Evolutionary conservation across 2,113 vertebrate genomes (phyloP).

Genomic region (Neotragus pygmaeus): DNA sequence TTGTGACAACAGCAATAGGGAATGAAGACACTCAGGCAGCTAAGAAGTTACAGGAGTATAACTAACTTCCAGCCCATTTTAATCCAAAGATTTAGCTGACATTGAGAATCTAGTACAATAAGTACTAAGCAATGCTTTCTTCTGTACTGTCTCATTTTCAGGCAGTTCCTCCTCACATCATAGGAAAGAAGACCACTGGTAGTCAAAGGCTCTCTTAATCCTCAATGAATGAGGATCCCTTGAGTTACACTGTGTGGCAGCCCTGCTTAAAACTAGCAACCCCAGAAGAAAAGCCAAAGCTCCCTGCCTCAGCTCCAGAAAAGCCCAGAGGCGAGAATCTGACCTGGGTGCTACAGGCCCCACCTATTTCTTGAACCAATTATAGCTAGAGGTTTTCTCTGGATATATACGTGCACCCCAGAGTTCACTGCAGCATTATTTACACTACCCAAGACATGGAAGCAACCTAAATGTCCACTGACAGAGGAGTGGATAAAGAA

Average conservation of each 20-base stretch:
- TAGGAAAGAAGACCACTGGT: neutral
- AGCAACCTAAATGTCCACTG: neutral
- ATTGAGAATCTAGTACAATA: neutral
- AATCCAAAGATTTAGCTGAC: neutral
- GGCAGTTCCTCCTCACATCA: neutral
- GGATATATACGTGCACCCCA: neutral
- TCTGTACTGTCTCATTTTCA: neutral
- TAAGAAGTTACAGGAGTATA: neutral
- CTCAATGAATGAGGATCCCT: neutral
- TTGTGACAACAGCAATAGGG: neutral
- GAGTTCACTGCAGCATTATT: neutral
- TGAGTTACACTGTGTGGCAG: neutral
- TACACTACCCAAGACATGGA: neutral
- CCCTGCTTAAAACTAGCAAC: neutral
- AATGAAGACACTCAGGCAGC: neutral
- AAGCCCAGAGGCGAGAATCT: neutral
- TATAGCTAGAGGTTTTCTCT: neutral
- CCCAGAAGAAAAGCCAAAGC: neutral
- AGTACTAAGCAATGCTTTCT: neutral
- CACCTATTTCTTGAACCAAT: neutral
- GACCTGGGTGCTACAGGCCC: neutral
- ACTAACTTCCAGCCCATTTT: neutral
- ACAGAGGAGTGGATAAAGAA: neutral
- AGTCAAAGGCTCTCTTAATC: neutral
- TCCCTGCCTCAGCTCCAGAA: neutral